A percentile compares a stretch with the other conserved stretches of the same genome.
Evolutionary conservation across 2,797 vertebrate species (phyloP).

Genomic region (Acipenser ruthenus): DNA sequence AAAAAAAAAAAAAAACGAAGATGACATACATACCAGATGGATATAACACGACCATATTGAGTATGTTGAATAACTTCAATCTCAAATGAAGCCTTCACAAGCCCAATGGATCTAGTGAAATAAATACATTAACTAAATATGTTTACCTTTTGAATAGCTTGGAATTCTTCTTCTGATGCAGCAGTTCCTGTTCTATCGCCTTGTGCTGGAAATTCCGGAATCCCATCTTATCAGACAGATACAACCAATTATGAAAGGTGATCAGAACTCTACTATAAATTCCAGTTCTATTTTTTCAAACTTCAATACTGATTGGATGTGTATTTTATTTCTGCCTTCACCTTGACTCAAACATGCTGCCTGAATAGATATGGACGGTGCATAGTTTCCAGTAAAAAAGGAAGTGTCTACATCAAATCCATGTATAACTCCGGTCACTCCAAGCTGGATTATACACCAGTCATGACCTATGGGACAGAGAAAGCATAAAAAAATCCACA

Average conservation of each 20-base stretch:
- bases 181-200: constrained; percentile 59
- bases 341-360: constrained; percentile 45
- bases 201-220: constrained; percentile 38
- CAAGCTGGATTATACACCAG: constrained; percentile 61
- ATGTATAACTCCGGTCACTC: constrained; percentile 46
- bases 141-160: constrained; percentile 52
- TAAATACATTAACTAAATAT: background rate
- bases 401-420: constrained; percentile 64
- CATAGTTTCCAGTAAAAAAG: constrained; percentile 63
- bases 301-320: background rate
- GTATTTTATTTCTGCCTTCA: constrained; percentile 11
- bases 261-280: background rate
- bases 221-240: constrained; percentile 39
- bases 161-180: constrained; percentile 51
- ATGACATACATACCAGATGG: no score
- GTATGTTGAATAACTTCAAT: no score
- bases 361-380: constrained; percentile 57
- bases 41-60: no score
- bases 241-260: background rate
- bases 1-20: no score
- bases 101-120: no score
- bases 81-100: no score
- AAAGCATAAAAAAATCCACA: no score
- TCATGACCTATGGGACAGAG: constrained; percentile 48
- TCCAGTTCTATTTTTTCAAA: background rate